Percentiles rank a stretch among this genome's conserved stretches.
phyloP scores from a whole-genome alignment of 2,797 vertebrate species.

The Vespertilio murinus region DNA sequence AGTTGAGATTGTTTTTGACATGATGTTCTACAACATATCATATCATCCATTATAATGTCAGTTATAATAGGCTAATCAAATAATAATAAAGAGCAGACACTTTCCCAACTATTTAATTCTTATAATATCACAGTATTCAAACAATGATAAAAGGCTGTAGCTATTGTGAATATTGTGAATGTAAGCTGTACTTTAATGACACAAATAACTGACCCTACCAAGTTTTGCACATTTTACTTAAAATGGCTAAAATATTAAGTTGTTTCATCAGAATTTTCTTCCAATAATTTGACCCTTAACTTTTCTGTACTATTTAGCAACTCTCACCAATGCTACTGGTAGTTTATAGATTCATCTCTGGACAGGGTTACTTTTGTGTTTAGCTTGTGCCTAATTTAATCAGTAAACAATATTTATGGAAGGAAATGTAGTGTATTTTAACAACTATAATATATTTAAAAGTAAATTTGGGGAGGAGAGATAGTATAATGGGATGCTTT shows the following conservation, averaged over 20 bases:
- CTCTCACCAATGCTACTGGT: background rate
- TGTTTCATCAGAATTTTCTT: background rate
- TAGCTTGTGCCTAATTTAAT: constrained; percentile 16
- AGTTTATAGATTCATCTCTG: background rate
- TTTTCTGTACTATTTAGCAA: background rate
- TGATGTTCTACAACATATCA: constrained; percentile 35
- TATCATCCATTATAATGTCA: constrained; percentile 61
- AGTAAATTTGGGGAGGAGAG: background rate
- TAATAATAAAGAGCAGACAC: constrained; percentile 59
- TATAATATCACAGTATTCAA: constrained; percentile 64
- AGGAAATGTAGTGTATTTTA: background rate
- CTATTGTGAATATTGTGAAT: constrained; percentile 45
- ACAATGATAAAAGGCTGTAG: constrained; percentile 35
- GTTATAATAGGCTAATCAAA: constrained; percentile 63
- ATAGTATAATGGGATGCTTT: background rate
- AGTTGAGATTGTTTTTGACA: constrained; percentile 32
- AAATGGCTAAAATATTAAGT: constrained; percentile 26
- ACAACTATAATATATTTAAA: background rate
- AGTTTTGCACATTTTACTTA: constrained; percentile 48
- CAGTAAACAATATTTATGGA: constrained; percentile 20
- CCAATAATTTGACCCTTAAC: background rate
- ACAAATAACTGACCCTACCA: constrained; percentile 42
- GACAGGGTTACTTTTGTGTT: background rate
- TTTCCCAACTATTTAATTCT: constrained; percentile 59
- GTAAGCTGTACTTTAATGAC: constrained; percentile 40